These are phyloP conservation scores for Aphrocallistes beatrix DNA, from an alignment of 37 sponge, comb jelly and placozoan genomes.

Conservation along the genomic window DNA sequence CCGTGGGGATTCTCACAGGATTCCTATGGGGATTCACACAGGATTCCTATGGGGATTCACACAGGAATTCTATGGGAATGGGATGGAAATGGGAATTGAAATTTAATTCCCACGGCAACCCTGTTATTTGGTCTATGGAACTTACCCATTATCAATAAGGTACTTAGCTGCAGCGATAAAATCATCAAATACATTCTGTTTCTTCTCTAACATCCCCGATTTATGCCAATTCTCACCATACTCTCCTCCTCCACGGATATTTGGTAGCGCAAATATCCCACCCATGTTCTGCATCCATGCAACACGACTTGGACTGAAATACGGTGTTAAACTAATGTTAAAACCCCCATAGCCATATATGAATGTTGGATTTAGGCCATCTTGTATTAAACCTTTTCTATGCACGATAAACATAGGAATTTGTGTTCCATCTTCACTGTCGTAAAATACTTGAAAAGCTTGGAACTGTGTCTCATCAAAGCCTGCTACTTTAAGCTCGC, in stretches of 20 bases:
- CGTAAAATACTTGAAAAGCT: conserved; percentile 75
- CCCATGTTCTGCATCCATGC: conserved; percentile 83
- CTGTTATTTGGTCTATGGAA: no score
- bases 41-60: no score
- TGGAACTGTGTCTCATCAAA: conserved; percentile 56
- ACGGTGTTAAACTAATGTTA: conserved; percentile 83
- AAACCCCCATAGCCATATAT: conserved; percentile 97
- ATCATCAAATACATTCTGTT: conserved; percentile 96
- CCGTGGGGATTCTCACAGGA: no score
- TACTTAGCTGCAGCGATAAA: conserved; percentile 80
- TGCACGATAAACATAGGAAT: conserved; percentile 90
- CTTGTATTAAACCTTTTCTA: conserved; percentile 62
- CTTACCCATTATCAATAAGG: conserved; percentile 59
- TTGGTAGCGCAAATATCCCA: conserved; percentile 71
- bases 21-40: no score
- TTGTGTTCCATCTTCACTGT: conserved; percentile 77
- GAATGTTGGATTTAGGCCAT: conserved; percentile 65
- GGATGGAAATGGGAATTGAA: no score
- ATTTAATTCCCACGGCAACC: no score
- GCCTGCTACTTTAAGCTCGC: conserved; percentile 66
- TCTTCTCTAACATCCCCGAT: conserved; percentile 64
- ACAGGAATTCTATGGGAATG: no score
- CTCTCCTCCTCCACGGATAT: conserved; percentile 95
- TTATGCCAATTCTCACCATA: conserved; percentile 96
- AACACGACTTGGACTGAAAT: conserved; percentile 53